Conservation (phyloP, 2,888 invertebrate species). For the Geotrupes spiniger region DNA sequence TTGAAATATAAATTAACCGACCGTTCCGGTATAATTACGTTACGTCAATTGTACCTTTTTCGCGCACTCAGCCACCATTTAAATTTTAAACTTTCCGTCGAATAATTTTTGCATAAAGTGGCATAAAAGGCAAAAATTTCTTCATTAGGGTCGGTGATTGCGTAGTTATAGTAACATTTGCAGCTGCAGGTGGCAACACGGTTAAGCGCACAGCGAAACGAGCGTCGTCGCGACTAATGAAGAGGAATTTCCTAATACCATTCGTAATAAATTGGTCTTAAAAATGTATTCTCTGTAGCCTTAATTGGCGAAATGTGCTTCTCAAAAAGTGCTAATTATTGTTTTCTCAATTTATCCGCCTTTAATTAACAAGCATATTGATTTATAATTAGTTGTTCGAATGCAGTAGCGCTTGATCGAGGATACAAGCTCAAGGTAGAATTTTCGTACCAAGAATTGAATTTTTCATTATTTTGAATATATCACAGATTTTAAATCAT, state of each 20-base stretch:
- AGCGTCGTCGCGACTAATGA: neutral
- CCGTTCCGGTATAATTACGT: neutral
- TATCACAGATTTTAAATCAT: no score
- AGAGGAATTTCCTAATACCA: constrained; percentile 2
- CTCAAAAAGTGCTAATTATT: constrained; percentile 12
- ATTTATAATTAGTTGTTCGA: no score
- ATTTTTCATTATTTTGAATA: no score
- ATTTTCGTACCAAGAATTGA: no score
- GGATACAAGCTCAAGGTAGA: no score
- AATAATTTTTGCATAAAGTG: neutral
- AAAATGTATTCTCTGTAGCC: neutral
- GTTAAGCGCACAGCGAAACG: neutral
- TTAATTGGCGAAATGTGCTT: constrained; percentile 13
- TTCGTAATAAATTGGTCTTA: neutral
- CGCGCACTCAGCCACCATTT: neutral
- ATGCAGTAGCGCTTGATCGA: no score
- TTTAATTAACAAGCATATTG: neutral
- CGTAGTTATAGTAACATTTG: neutral
- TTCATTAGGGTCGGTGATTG: constrained; percentile 4
- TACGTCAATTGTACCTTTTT: constrained; percentile 1
- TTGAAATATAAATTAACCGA: neutral
- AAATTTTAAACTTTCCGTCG: no score
- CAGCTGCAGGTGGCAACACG: neutral
- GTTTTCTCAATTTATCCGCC: constrained; percentile 3
- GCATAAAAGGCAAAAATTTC: constrained; percentile 1